Conservation (phyloP, 2,888 invertebrate genomes). For the Automeris io region DNA sequence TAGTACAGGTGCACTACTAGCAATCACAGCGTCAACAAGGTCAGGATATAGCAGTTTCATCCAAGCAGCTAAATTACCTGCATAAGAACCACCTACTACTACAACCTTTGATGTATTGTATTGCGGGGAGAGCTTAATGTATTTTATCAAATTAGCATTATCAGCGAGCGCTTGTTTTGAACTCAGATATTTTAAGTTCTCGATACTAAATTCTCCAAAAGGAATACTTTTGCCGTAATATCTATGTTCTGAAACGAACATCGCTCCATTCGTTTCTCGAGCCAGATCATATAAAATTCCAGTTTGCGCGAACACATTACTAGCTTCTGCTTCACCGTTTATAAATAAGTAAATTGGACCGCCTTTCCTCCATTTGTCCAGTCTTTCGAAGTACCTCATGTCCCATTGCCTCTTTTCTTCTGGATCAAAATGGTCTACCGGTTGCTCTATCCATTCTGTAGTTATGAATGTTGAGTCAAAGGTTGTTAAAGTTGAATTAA, state of each 20-base stretch:
- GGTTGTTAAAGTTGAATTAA: slow-evolving; percentile 19
- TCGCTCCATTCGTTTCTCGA: slow-evolving; percentile 56
- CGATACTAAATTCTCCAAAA: slow-evolving; percentile 31
- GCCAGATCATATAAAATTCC: slow-evolving; percentile 53
- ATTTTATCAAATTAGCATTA: slow-evolving; percentile 36
- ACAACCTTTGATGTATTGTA: slow-evolving; percentile 51
- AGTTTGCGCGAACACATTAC: slow-evolving; percentile 37
- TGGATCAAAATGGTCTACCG: slow-evolving; percentile 51
- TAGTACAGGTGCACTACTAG: slow-evolving; percentile 60
- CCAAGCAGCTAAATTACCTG: slow-evolving; percentile 65
- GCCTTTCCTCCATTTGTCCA: slow-evolving; percentile 39
- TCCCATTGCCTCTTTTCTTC: slow-evolving; percentile 43
- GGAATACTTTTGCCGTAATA: slow-evolving; percentile 63
- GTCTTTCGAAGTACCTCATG: slow-evolving; percentile 56
- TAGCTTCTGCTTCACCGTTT: slow-evolving; percentile 48
- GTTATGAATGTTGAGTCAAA: slow-evolving; percentile 21
- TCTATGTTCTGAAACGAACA: slow-evolving; percentile 56
- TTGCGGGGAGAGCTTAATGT: slow-evolving; percentile 31
- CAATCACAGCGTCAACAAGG: slow-evolving; percentile 54
- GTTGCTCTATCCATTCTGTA: slow-evolving; percentile 47
- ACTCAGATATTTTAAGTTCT: slow-evolving; percentile 48
- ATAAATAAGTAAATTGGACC: slow-evolving; percentile 56
- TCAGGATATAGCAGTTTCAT: slow-evolving; percentile 52
- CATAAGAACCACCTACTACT: slow-evolving; percentile 58
- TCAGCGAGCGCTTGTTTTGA: slow-evolving; percentile 59